These are phyloP conservation scores for Opisthograptis luteolata DNA, from an alignment of 2,888 invertebrate genomes.

Conservation along the genomic window DNA sequence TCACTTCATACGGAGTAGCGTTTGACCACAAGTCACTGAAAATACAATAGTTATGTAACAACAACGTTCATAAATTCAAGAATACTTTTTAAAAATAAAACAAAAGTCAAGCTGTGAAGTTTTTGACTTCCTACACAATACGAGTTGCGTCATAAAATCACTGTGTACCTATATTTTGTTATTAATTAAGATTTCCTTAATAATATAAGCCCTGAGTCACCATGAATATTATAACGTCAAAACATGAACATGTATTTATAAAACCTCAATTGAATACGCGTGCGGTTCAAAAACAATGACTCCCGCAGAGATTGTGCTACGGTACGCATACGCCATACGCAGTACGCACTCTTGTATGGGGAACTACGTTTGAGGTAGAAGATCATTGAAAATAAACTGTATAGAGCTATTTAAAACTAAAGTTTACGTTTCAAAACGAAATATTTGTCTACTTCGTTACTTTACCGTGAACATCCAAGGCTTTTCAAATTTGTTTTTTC, in stretches of 20 bases:
- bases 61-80: no score
- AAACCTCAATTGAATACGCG: conserved; percentile 15
- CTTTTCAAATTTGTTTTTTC: no score
- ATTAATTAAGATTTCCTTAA: not conserved
- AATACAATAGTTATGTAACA: no score
- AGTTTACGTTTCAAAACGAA: no score
- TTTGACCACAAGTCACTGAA: no score
- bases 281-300: conserved; percentile 36
- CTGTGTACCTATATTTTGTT: not conserved
- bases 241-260: conserved; percentile 14
- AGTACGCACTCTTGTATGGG: conserved; percentile 6
- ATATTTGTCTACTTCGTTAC: no score
- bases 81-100: no score
- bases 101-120: no score
- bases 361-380: conserved; percentile 29
- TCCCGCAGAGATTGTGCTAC: conserved; percentile 41
- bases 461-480: no score
- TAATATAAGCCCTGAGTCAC: conserved; percentile 16
- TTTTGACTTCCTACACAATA: conserved; percentile 1
- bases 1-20: no score
- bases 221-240: conserved; percentile 16
- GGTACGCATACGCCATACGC: no score
- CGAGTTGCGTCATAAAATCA: conserved; percentile 2
- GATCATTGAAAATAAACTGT: conserved; percentile 22
- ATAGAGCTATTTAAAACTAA: conserved; percentile 21